A percentile compares a stretch with the other conserved stretches of the same genome.
These are phyloP conservation scores for Ptyas mucosa DNA, from an alignment of 2,113 vertebrate genomes.

Conservation along the genomic window DNA sequence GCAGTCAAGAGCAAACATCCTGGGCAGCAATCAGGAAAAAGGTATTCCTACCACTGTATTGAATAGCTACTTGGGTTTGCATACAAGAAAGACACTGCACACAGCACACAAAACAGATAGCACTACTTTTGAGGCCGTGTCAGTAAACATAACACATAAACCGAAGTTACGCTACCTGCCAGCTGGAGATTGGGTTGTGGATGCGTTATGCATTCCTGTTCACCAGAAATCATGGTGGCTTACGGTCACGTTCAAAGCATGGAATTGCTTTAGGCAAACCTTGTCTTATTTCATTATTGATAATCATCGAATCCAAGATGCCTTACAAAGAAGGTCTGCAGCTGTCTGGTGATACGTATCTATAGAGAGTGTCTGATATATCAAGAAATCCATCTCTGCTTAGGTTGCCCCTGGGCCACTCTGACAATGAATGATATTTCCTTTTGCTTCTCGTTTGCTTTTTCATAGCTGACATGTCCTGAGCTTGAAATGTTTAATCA, in stretches of 20 bases:
- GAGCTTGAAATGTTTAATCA: slow-evolving; percentile 7
- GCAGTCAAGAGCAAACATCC: neutral
- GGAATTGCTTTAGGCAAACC: neutral
- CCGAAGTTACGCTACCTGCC: neutral
- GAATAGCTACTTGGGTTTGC: neutral
- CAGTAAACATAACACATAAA: neutral
- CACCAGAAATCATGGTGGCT: neutral
- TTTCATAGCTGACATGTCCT: neutral
- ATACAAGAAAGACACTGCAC: neutral
- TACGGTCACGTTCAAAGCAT: neutral
- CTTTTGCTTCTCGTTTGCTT: neutral
- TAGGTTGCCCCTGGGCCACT: neutral
- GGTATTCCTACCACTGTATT: neutral
- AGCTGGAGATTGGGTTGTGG: neutral
- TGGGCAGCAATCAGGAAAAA: neutral
- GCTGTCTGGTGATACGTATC: neutral
- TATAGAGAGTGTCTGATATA: neutral
- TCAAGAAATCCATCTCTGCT: neutral
- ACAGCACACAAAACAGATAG: neutral
- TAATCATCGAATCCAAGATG: neutral
- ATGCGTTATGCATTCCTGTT: neutral
- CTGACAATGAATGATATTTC: neutral
- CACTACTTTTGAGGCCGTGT: neutral
- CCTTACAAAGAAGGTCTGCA: neutral
- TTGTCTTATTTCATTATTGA: neutral